Percentiles rank a stretch among this genome's conserved stretches.
These are phyloP conservation scores for Engraulis encrasicolus DNA, from an alignment of 2,113 vertebrate species.

Conservation along the genomic window DNA sequence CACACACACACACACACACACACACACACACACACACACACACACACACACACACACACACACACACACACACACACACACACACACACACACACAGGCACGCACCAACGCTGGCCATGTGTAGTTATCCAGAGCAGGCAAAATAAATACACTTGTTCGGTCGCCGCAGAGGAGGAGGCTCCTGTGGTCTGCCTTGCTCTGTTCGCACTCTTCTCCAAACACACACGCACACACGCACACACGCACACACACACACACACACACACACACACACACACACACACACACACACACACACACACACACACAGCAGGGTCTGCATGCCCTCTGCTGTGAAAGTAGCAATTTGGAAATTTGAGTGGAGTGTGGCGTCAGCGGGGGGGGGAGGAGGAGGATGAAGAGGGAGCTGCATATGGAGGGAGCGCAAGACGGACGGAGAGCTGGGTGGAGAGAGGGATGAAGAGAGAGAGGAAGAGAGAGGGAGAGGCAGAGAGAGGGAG, in stretches of 20 bases:
- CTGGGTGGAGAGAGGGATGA: too few relatives aligned
- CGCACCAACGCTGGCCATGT: background rate
- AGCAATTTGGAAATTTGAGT: background rate
- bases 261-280: slow-evolving; percentile 22
- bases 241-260: slow-evolving; percentile 14
- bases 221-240: slow-evolving; percentile 13
- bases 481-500: too few relatives aligned
- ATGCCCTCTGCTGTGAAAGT: background rate
- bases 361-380: too few relatives aligned
- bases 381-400: too few relatives aligned
- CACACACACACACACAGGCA: too few relatives aligned
- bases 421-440: too few relatives aligned
- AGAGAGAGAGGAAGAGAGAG: too few relatives aligned
- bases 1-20: too few relatives aligned
- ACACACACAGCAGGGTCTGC: background rate
- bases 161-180: background rate
- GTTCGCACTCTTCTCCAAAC: slow-evolving; percentile 20
- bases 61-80: too few relatives aligned
- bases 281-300: slow-evolving; percentile 12
- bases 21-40: too few relatives aligned
- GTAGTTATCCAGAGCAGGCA: background rate
- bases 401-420: too few relatives aligned
- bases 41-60: too few relatives aligned
- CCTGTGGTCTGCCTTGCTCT: slow-evolving; percentile 11
- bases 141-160: slow-evolving; percentile 4